These are phyloP conservation scores for Probaryconus sp. DNA, from an alignment of 1,140 invertebrate genomes.

Conservation along the genomic window DNA sequence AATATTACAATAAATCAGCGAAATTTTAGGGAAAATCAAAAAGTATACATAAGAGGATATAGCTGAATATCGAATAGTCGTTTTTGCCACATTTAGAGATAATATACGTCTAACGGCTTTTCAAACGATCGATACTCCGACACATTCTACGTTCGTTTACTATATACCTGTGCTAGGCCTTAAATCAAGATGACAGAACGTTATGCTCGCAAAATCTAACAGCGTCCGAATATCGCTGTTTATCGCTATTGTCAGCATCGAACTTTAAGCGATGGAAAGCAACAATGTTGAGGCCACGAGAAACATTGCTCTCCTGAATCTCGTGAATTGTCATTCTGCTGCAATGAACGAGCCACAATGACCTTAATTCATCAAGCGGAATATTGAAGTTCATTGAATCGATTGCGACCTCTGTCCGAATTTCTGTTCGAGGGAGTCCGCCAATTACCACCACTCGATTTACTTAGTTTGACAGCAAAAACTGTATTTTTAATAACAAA, in stretches of 20 bases:
- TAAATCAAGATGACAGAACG: slow-evolving; percentile 56
- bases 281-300: slow-evolving; percentile 1
- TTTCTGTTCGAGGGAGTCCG: neutral
- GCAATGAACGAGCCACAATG: slow-evolving; percentile 4
- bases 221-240: slow-evolving; percentile 8
- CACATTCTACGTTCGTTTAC: slow-evolving; percentile 43
- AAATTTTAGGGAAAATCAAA: neutral
- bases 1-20: slow-evolving; percentile 15
- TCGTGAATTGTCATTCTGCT: slow-evolving; percentile 33
- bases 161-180: slow-evolving; percentile 20
- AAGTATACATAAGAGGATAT: slow-evolving; percentile 20
- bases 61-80: slow-evolving; percentile 39
- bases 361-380: slow-evolving; percentile 29
- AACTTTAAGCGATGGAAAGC: slow-evolving; percentile 16
- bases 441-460: no score
- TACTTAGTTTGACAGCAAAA: no score
- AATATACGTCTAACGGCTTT: slow-evolving; percentile 59
- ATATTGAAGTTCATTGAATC: slow-evolving; percentile 25
- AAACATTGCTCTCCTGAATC: slow-evolving; percentile 3
- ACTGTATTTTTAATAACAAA: no score
- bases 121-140: slow-evolving; percentile 48
- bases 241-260: slow-evolving; percentile 13
- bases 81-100: slow-evolving; percentile 46
- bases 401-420: slow-evolving; percentile 10
- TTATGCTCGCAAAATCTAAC: slow-evolving; percentile 21